Evolutionary conservation across 2,113 vertebrate species (phyloP).

Genomic region (Melanerpes formicivorus): DNA sequence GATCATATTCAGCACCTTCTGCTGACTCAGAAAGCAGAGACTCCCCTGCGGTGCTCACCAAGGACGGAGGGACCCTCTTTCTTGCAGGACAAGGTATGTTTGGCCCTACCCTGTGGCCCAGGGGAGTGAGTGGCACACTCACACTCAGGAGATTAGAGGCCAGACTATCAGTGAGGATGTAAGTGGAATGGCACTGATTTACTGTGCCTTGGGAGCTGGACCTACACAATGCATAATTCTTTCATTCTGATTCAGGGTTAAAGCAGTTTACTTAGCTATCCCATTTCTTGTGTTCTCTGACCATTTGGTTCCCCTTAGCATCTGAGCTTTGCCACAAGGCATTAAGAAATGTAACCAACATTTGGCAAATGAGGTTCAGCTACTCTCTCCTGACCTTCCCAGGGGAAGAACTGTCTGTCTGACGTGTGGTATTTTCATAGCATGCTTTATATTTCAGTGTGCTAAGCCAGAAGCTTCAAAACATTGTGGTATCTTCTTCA

Average conservation of each 20-base stretch:
- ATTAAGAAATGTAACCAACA: background rate
- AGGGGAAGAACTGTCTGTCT: background rate
- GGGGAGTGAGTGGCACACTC: background rate
- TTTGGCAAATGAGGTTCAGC: background rate
- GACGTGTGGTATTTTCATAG: background rate
- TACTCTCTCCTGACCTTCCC: background rate
- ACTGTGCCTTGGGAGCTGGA: background rate
- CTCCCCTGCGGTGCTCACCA: background rate
- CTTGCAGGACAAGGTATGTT: background rate
- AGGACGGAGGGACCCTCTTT: background rate
- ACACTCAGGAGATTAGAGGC: background rate
- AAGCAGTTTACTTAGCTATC: background rate
- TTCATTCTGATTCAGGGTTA: background rate
- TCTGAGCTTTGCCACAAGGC: background rate
- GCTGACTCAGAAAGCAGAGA: background rate
- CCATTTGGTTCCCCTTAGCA: fast-evolving
- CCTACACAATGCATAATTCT: background rate
- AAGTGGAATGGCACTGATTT: background rate
- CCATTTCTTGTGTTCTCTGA: background rate
- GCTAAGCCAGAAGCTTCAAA: slow-evolving; percentile 7
- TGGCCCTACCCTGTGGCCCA: background rate
- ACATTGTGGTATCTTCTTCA: background rate
- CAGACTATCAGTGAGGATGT: background rate
- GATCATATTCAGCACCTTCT: background rate
- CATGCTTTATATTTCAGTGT: background rate